phyloP scores from a whole-genome alignment of 2,888 invertebrate species.

The Nezara viridula region DNA sequence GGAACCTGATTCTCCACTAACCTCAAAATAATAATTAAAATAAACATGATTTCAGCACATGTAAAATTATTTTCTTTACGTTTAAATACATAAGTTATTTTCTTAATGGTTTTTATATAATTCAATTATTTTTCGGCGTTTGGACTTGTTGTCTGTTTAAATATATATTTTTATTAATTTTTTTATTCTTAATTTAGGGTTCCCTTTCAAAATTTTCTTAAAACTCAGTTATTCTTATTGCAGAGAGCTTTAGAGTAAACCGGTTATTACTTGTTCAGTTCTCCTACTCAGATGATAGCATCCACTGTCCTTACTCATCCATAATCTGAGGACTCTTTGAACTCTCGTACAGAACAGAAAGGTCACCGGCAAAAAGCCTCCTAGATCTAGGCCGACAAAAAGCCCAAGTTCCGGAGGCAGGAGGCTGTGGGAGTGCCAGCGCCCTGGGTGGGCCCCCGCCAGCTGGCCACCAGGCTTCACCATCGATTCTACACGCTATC shows the following conservation, averaged over 20 bases:
- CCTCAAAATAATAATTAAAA: too few species aligned
- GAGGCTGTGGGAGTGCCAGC: neutral
- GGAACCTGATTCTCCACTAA: too few species aligned
- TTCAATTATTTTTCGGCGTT: too few species aligned
- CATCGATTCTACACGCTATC: neutral
- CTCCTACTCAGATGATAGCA: neutral
- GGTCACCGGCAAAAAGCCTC: constrained; percentile 1
- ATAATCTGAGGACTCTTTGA: neutral
- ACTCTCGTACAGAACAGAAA: neutral
- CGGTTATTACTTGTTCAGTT: neutral
- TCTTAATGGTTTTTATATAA: too few species aligned
- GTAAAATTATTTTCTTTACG: too few species aligned
- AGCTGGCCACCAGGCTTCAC: neutral
- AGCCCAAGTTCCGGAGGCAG: neutral
- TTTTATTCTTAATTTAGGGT: neutral
- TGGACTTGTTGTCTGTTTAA: too few species aligned
- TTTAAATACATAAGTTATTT: too few species aligned
- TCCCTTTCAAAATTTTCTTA: neutral
- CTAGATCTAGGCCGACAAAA: neutral
- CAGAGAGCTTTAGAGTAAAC: neutral
- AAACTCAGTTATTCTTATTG: too few species aligned
- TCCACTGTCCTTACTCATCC: neutral
- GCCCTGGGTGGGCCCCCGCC: neutral
- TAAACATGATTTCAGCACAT: too few species aligned
- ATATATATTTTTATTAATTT: too few species aligned